These are phyloP conservation scores for Holothuria leucospilota DNA, from an alignment of 53 echinoderm and acorn worm genomes.

Conservation along the genomic window DNA sequence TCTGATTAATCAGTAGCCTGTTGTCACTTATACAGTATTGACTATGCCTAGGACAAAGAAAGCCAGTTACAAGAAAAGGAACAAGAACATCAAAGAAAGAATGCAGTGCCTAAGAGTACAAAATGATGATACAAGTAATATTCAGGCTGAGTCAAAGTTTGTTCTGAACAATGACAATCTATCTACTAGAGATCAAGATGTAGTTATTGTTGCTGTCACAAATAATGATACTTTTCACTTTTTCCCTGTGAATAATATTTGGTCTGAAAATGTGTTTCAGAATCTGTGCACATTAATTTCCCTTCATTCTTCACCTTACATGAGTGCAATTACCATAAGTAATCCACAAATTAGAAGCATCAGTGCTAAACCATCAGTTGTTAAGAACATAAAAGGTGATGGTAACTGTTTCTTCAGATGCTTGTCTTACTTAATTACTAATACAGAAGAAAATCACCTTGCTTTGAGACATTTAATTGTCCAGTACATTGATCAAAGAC, in stretches of 20 bases:
- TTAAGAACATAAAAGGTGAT: slow-evolving; percentile 6
- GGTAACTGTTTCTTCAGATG: slow-evolving; percentile 42
- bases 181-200: background rate
- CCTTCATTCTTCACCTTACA: background rate
- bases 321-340: background rate
- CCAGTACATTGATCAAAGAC: background rate
- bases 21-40: too few species aligned
- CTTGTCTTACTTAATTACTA: slow-evolving; percentile 26
- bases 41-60: background rate
- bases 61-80: background rate
- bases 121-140: background rate
- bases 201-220: background rate
- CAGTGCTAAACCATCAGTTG: background rate
- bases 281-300: background rate
- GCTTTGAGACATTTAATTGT: background rate
- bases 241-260: slow-evolving; percentile 15
- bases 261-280: background rate
- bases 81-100: background rate
- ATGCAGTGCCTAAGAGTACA: background rate
- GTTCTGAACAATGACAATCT: background rate
- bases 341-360: background rate
- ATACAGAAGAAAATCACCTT: slow-evolving; percentile 12
- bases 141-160: background rate
- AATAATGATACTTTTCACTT: background rate
- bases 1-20: too few species aligned